Percentiles rank a stretch among this genome's conserved stretches.
Conservation (phyloP, 2,113 vertebrate genomes). For the Gorilla gorilla region DNA sequence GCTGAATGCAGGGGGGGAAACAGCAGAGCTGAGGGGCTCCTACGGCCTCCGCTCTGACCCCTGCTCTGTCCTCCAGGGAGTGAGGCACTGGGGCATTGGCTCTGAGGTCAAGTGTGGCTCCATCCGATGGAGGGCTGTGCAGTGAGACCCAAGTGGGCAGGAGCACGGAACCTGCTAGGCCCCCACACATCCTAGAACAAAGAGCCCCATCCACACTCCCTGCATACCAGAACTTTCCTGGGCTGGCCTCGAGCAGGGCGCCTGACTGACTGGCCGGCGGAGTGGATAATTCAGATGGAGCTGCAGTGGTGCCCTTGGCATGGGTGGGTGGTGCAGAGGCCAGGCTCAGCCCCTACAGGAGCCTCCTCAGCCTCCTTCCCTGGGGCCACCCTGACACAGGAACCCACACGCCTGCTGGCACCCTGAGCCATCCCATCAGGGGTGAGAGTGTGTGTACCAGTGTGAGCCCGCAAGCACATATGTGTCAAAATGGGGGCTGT, state of each 20-base stretch:
- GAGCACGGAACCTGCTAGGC: background rate
- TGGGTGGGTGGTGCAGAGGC: background rate
- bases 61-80: background rate
- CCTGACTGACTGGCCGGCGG: background rate
- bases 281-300: background rate
- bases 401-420: background rate
- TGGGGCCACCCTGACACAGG: background rate
- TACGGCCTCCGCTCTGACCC: background rate
- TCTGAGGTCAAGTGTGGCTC: background rate
- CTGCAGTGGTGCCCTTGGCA: background rate
- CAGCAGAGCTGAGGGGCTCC: rapidly evolving
- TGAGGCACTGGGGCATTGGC: rapidly evolving
- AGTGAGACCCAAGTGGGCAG: background rate
- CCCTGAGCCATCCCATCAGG: background rate
- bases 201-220: background rate
- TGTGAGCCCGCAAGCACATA: background rate
- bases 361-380: background rate
- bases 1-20: rapidly evolving
- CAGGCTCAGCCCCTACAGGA: background rate
- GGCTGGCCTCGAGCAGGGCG: background rate
- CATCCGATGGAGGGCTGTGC: background rate
- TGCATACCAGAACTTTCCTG: background rate
- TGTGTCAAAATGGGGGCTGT: rapidly evolving
- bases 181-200: background rate
- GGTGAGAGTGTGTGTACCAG: background rate